phyloP scores from a whole-genome alignment of 2,797 vertebrate genomes.

The Lutjanus campechanus region DNA sequence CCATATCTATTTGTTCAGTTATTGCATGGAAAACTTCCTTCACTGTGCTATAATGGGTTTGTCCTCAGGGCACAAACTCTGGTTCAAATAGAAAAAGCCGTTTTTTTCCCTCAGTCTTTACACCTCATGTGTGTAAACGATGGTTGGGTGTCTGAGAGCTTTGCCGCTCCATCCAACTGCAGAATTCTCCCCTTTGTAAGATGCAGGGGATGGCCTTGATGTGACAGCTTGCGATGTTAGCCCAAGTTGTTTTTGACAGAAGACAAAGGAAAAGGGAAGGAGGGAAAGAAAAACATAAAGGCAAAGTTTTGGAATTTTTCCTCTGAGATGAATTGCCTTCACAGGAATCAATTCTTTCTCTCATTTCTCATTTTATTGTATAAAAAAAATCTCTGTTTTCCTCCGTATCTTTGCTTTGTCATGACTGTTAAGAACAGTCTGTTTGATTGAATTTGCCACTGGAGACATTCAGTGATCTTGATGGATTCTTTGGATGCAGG shows the following conservation, averaged over 20 bases:
- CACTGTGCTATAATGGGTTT: conserved; percentile 68
- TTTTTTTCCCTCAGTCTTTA: conserved; percentile 51
- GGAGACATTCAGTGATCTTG: conserved; percentile 82
- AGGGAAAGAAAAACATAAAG: conserved; percentile 66
- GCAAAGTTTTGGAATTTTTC: conserved; percentile 68
- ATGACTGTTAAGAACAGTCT: conserved; percentile 75
- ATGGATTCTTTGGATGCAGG: conserved; percentile 79
- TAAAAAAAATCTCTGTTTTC: conserved; percentile 62
- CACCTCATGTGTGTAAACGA: conserved; percentile 66
- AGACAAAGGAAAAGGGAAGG: conserved; percentile 76
- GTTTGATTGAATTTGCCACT: conserved; percentile 81
- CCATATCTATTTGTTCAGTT: conserved; percentile 65
- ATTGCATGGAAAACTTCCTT: conserved; percentile 70
- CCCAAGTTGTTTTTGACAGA: conserved; percentile 87
- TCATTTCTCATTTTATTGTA: conserved; percentile 60
- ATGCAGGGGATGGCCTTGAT: conserved; percentile 81
- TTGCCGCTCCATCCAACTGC: conserved; percentile 65
- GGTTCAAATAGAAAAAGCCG: conserved; percentile 66
- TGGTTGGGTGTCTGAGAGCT: conserved; percentile 68
- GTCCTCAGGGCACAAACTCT: conserved; percentile 72
- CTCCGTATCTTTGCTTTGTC: conserved; percentile 73
- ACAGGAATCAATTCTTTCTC: conserved; percentile 76
- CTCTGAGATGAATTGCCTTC: conserved; percentile 76
- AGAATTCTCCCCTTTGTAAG: conserved; percentile 75
- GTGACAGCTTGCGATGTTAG: conserved; percentile 84